Evolutionary conservation across 2,888 invertebrate species (phyloP), one percentile per base, ranked within the genome.

Genomic region (Bhutanitis thaidina): DNA sequence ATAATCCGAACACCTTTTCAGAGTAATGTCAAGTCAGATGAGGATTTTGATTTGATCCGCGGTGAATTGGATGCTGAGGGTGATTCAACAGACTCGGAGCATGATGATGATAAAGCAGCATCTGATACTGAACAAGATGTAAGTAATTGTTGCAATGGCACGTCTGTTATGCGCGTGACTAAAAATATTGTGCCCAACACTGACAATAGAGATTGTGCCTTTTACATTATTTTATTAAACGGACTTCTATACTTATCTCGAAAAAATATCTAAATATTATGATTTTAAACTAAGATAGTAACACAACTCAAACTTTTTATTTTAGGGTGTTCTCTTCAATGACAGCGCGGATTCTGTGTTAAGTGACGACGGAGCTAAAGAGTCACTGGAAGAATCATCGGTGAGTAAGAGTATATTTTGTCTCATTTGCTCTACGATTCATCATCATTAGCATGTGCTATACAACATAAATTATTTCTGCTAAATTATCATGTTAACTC

Each of bases 291-390:
- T n/a, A n/a, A n/a, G n/a, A n/a, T n/a, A n/a, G n/a, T n/a, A n/a
- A n/a, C n/a, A n/a, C n/a, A n/a, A n/a, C n/a, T n/a, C n/a, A n/a
- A n/a, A n/a, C n/a, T n/a, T n/a, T 39, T 16, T 50, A 27, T 52
- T 71, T 75, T 59, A 90, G 90, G 79, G 76, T 61, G 80, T 88
- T 4, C 51, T 90, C 56, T 93, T 92, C 74, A 85, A 89, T 39
- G 91, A 91, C 43, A 89, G 89, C 60, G 91, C 88, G n/a, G 91
- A 91, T 58, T 83, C 68, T 64, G 89, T 74, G 59, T 79, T 79
- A 52, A 82, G 69, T 44, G 76, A 79, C 44, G 77, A 80, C 20
- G 70, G 71, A 37, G 58, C 64, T 7, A 50, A 51, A 32, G 61
- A 58, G 16, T 69, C 60, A 27, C 62, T 58, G 43, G 70, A 59